Conservation (phyloP, 2,113 vertebrate genomes). For the Candoia aspera region DNA sequence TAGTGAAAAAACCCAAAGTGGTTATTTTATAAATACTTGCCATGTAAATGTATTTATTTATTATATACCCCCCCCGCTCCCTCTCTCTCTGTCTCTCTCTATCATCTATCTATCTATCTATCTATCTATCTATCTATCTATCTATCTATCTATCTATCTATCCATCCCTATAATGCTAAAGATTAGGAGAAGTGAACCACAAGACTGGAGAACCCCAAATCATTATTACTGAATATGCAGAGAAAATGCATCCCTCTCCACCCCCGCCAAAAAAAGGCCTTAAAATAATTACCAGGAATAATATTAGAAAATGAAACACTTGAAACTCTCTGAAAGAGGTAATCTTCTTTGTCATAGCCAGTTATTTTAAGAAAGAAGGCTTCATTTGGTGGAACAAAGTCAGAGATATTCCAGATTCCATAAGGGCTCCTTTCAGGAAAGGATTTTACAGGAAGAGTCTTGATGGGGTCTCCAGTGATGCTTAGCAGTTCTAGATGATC, state of each 20-base stretch:
- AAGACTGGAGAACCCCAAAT: neutral
- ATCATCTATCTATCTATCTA: neutral
- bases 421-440: constrained; percentile 86
- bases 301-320: constrained; percentile 94
- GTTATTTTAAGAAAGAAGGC: constrained; percentile 91
- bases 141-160: neutral
- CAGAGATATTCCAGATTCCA: constrained; percentile 94
- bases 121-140: neutral
- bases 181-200: neutral
- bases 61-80: neutral
- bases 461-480: constrained; percentile 82
- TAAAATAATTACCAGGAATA: constrained; percentile 81
- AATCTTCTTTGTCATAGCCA: constrained; percentile 88
- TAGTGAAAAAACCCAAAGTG: constrained; percentile 45
- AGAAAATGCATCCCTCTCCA: neutral
- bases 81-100: neutral
- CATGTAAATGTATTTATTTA: neutral
- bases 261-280: neutral
- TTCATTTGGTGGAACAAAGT: constrained; percentile 91
- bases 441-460: constrained; percentile 89
- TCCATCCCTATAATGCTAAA: neutral
- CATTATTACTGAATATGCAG: neutral
- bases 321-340: constrained; percentile 92
- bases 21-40: neutral
- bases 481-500: constrained; percentile 90